phyloP scores from a whole-genome alignment of 2,797 vertebrate genomes.

The Pangasius sanitwongsei region DNA sequence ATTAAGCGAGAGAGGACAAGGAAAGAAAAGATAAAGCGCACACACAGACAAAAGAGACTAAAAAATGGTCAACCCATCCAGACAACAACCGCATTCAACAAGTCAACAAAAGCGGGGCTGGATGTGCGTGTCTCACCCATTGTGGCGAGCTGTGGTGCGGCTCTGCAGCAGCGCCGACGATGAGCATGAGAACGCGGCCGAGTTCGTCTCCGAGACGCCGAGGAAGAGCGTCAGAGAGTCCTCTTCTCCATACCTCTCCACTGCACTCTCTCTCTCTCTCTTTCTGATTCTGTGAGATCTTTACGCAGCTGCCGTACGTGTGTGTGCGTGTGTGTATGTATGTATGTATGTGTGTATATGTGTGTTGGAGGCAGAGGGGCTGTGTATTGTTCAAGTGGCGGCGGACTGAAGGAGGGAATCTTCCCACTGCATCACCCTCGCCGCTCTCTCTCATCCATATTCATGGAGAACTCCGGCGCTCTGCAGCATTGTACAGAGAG shows the following conservation, averaged over 20 bases:
- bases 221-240: conserved; percentile 75
- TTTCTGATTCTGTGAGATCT: conserved; percentile 51
- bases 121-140: conserved; percentile 78
- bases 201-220: conserved; percentile 72
- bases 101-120: conserved; percentile 66
- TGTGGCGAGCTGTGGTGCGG: conserved; percentile 80
- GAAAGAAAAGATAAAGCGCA: conserved; percentile 40
- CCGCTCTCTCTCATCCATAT: conserved; percentile 86
- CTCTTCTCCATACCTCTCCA: conserved; percentile 81
- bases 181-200: conserved; percentile 78
- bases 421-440: conserved; percentile 72
- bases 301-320: conserved; percentile 59
- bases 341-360: conserved; percentile 47
- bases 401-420: conserved; percentile 59
- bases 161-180: conserved; percentile 72
- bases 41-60: conserved; percentile 60
- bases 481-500: conserved; percentile 79
- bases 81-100: conserved; percentile 76
- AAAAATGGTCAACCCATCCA: conserved; percentile 43
- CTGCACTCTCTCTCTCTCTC: conserved; percentile 69
- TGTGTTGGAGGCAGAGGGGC: conserved; percentile 47
- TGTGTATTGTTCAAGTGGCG: conserved; percentile 60
- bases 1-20: conserved; percentile 29
- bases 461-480: conserved; percentile 83
- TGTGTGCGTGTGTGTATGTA: conserved; percentile 53